phyloP scores from a whole-genome alignment of 2,113 vertebrate genomes.

The Thalassarche chlororhynchos region DNA sequence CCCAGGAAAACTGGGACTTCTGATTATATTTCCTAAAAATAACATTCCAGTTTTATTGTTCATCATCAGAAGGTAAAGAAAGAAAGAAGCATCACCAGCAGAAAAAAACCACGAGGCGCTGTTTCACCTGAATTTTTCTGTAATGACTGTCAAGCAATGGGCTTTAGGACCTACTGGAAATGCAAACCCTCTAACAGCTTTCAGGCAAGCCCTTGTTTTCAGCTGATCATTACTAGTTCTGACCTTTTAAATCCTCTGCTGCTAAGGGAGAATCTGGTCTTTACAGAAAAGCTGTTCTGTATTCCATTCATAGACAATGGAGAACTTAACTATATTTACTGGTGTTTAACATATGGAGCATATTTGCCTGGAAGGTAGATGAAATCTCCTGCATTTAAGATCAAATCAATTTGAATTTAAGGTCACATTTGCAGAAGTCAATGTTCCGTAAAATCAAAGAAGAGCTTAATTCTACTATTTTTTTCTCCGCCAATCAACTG shows the following conservation, averaged over 20 bases:
- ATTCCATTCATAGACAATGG: conserved; percentile 38
- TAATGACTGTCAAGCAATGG: neutral
- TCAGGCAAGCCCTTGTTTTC: conserved; percentile 45
- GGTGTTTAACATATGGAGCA: conserved; percentile 63
- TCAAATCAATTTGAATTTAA: conserved; percentile 69
- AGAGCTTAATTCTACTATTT: conserved; percentile 41
- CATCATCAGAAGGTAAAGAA: neutral
- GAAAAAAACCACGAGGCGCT: accelerated
- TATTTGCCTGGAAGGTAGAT: conserved; percentile 66
- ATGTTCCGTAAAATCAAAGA: conserved; percentile 56
- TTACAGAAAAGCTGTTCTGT: conserved; percentile 57
- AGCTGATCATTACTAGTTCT: conserved; percentile 57
- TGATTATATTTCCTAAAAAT: neutral
- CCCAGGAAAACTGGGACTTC: neutral
- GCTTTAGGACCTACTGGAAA: conserved; percentile 24
- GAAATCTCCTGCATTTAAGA: conserved; percentile 63
- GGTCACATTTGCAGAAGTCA: conserved; percentile 64
- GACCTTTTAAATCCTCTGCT: conserved; percentile 69
- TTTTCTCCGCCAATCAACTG: neutral
- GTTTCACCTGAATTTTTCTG: neutral
- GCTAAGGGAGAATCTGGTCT: conserved; percentile 62
- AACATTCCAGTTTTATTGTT: neutral
- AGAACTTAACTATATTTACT: conserved; percentile 67
- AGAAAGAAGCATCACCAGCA: neutral
- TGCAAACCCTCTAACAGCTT: neutral